These are phyloP conservation scores for Polietes domitor DNA, from an alignment of 2,888 invertebrate genomes.

Conservation along the genomic window DNA sequence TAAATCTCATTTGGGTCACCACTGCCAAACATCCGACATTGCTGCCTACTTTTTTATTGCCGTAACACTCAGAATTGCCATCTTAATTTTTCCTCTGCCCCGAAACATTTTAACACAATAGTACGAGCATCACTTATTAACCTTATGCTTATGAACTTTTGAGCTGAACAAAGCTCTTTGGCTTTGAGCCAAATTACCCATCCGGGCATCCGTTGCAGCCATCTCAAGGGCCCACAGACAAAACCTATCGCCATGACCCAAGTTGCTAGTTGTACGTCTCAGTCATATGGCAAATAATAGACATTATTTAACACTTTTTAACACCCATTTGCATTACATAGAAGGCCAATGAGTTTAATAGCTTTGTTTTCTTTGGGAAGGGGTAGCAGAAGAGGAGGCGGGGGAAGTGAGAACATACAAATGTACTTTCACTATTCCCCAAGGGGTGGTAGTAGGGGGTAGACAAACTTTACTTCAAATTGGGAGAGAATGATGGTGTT, in stretches of 20 bases:
- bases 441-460: not conserved
- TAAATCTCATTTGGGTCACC: no score
- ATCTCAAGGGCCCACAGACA: no score
- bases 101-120: not conserved
- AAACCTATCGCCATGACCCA: not conserved
- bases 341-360: constrained; percentile 13
- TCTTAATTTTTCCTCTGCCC: not conserved
- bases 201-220: not conserved
- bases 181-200: not conserved
- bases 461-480: not conserved
- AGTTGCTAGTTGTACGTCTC: not conserved
- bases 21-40: no score
- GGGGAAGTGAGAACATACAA: not conserved
- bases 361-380: not conserved
- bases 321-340: constrained; percentile 9
- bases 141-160: not conserved
- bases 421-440: not conserved
- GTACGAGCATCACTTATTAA: constrained; percentile 2
- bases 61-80: not conserved
- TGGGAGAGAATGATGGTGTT: not conserved
- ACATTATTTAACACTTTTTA: constrained; percentile 2
- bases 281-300: not conserved
- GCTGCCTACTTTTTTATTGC: not conserved
- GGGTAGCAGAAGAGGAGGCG: not conserved
- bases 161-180: not conserved